These are phyloP conservation scores for Peromyscus maniculatus DNA, from an alignment of 2,113 vertebrate species.

Conservation along the genomic window DNA sequence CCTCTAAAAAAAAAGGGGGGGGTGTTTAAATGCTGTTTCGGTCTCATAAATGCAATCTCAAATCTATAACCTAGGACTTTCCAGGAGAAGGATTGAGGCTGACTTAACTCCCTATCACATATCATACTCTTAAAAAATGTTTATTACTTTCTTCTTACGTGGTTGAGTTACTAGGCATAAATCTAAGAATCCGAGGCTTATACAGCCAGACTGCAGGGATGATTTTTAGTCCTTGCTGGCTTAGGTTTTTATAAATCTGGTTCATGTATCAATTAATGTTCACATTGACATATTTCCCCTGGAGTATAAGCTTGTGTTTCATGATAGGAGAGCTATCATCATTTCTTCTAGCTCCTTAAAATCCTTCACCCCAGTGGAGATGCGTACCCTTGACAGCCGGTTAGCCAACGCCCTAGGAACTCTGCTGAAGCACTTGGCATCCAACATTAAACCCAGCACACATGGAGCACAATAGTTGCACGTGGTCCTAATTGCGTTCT, in stretches of 20 bases:
- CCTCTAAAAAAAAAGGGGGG: background rate
- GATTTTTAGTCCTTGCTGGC: constrained; percentile 47
- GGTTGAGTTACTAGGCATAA: constrained; percentile 41
- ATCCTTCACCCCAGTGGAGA: background rate
- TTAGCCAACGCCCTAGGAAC: constrained; percentile 49
- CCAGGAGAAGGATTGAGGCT: background rate
- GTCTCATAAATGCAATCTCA: constrained; percentile 45
- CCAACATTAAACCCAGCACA: constrained; percentile 31
- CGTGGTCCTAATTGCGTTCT: constrained; percentile 34
- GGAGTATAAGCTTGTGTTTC: constrained; percentile 12
- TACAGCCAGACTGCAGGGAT: background rate
- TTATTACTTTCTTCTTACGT: constrained; percentile 31
- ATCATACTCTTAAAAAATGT: background rate
- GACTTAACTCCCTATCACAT: background rate
- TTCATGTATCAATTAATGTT: constrained; percentile 33
- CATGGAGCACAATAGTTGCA: background rate
- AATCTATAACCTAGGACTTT: constrained; percentile 19
- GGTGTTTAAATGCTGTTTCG: constrained; percentile 8
- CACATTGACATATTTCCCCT: constrained; percentile 6
- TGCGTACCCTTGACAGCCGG: background rate
- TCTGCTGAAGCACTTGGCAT: constrained; percentile 2
- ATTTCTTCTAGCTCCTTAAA: background rate
- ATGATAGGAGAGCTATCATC: background rate
- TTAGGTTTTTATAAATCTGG: constrained; percentile 57
- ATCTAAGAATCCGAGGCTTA: constrained; percentile 17